Percentiles rank a stretch among this genome's conserved stretches.
These are phyloP conservation scores for Zhuqinia jingwanae DNA, from an alignment of 2,888 invertebrate genomes.

Conservation along the genomic window DNA sequence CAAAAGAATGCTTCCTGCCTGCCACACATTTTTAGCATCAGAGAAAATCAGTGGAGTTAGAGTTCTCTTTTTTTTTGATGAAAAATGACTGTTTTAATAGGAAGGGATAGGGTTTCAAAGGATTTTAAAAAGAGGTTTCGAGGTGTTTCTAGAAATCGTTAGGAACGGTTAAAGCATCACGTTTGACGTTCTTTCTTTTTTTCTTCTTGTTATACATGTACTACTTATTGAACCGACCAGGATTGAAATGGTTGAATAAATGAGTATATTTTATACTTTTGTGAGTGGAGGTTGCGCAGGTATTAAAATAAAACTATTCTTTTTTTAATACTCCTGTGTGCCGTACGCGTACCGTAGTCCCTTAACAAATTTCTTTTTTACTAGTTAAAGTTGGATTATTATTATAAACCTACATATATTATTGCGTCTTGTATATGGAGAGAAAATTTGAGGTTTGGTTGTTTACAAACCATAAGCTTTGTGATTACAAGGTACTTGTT, in stretches of 20 bases:
- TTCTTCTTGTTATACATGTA: too few species aligned
- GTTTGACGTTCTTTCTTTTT: not conserved
- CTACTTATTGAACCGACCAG: slow-evolving; percentile 61
- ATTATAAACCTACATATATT: not conserved
- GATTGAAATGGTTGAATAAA: slow-evolving; percentile 18
- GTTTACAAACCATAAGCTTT: slow-evolving; percentile 54
- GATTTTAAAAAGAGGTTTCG: slow-evolving; percentile 28
- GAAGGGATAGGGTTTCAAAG: slow-evolving; percentile 50
- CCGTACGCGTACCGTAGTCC: too few species aligned
- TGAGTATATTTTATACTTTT: too few species aligned
- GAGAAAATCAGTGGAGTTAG: not conserved
- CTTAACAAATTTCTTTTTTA: slow-evolving; percentile 25
- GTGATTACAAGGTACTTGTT: slow-evolving; percentile 66
- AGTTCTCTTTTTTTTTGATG: not conserved
- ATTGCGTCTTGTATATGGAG: slow-evolving; percentile 39
- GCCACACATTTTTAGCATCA: not conserved
- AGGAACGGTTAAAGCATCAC: slow-evolving; percentile 27
- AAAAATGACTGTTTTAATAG: slow-evolving; percentile 43
- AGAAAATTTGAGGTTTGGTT: slow-evolving; percentile 55
- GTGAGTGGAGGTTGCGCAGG: slow-evolving; percentile 24
- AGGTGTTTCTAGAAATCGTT: slow-evolving; percentile 58
- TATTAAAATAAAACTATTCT: too few species aligned
- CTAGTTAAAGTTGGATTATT: not conserved
- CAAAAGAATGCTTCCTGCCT: slow-evolving; percentile 27
- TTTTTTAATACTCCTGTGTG: not conserved